Conservation (phyloP, 2,113 vertebrate genomes). For the Pipa parva region DNA sequence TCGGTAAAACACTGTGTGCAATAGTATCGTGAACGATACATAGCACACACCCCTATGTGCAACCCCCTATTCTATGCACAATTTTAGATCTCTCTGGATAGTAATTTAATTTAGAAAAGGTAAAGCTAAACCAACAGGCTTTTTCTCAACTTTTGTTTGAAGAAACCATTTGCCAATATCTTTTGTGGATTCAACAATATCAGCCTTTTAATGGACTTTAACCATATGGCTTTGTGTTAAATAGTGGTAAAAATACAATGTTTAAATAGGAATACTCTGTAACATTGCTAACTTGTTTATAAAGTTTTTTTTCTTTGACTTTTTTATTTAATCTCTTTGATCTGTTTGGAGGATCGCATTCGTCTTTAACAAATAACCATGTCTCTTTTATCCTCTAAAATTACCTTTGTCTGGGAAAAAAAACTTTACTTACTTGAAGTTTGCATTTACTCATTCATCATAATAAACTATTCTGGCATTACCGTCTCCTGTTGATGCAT, state of each 20-base stretch:
- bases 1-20: too few relatives aligned
- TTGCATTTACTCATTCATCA: constrained; percentile 46
- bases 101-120: neutral
- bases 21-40: neutral
- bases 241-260: constrained; percentile 39
- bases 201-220: constrained; percentile 33
- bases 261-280: constrained; percentile 1
- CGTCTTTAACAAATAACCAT: constrained; percentile 43
- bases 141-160: constrained; percentile 10
- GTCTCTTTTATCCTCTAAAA: constrained; percentile 46
- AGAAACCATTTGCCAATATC: constrained; percentile 27
- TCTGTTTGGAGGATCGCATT: constrained; percentile 29
- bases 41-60: too few relatives aligned
- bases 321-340: neutral
- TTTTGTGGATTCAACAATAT: constrained; percentile 14
- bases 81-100: too few relatives aligned
- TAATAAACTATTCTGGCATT: constrained; percentile 40
- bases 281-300: neutral
- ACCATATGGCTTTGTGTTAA: constrained; percentile 33
- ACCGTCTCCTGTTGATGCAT: constrained; percentile 41
- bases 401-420: constrained; percentile 46
- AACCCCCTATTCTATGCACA: too few relatives aligned
- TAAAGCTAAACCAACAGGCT: constrained; percentile 4
- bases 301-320: neutral
- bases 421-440: constrained; percentile 38